These are phyloP conservation scores for Arremon brunneinucha DNA, from an alignment of 2,797 vertebrate species.

Conservation along the genomic window DNA sequence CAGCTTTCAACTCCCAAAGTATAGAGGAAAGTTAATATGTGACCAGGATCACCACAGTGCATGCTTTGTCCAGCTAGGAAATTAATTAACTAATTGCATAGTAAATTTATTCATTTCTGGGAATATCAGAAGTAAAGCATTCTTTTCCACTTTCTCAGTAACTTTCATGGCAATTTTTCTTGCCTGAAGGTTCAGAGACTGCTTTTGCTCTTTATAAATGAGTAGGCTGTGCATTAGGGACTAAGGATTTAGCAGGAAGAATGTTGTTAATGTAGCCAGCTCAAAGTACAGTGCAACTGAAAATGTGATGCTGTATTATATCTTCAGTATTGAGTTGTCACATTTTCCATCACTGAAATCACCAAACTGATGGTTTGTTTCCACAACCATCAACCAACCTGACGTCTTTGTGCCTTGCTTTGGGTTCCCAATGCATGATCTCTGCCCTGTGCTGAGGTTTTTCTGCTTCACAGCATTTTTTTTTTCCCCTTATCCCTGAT, in stretches of 20 bases:
- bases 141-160: not conserved
- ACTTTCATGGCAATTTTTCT: not conserved
- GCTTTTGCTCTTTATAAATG: not conserved
- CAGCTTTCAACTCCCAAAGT: not conserved
- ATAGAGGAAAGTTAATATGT: not conserved
- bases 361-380: not conserved
- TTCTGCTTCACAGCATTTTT: not conserved
- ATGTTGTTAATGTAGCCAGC: not conserved
- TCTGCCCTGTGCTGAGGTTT: not conserved
- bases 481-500: not conserved
- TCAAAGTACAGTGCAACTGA: not conserved
- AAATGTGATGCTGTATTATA: not conserved
- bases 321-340: not conserved
- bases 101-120: not conserved
- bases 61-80: not conserved
- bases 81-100: not conserved
- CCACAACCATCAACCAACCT: not conserved
- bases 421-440: not conserved
- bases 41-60: not conserved
- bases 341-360: not conserved
- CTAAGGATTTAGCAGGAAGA: not conserved
- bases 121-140: not conserved
- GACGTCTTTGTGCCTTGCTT: not conserved
- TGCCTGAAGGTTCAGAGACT: not conserved
- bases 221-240: not conserved